Evolutionary conservation across 2,888 invertebrate genomes (phyloP), one percentile per base, ranked within the genome.

Genomic region (Dioctria rufipes): DNA sequence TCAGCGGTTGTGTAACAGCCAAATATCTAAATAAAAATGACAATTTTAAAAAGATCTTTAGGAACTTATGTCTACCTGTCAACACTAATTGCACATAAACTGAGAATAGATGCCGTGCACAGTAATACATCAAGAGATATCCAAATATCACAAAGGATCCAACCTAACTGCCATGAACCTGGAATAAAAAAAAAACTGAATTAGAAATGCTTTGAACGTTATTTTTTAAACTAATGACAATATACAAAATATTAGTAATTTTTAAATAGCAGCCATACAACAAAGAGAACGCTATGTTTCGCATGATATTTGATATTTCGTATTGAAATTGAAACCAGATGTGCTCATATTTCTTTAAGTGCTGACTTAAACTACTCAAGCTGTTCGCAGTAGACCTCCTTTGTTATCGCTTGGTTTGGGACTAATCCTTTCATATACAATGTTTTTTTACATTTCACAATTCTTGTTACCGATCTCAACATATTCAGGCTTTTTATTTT

Each of bases 41-140:
- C 39, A 63, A 65, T 40, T 66, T 60, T n/a, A 58, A 51, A 61
- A 54, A 5, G 37, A 9, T 66, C n/a, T 49, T 9, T 13, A 65
- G 5, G n/a, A 54, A 49, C 3, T 11, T 78, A 9, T 43, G 25
- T 37, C 88, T 84, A 90, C 92, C 94, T 91, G 89, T 95, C 95
- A 83, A 98, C 93, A 85, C 96, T 96, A 89, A 98, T 98, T 80
- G 96, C 97, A 87, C 97, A 97, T 82, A 98, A 91, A 85, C 97
- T 97, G 51, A 98, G 91, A 86, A 98, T 98, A 80, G 97, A 97
- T 0, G 97, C 96, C 0, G 98, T 98, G 89, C 97, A 98, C 77
- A 98, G 92, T 82, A 97, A 93, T 78, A 98, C 96, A 89, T 98
- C 98, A 89, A 92, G 92, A 84, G 96, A 97, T 83, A 98, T 94